Evolutionary conservation across 2,113 vertebrate genomes (phyloP).

Genomic region (Dicrurus megarhynchus): DNA sequence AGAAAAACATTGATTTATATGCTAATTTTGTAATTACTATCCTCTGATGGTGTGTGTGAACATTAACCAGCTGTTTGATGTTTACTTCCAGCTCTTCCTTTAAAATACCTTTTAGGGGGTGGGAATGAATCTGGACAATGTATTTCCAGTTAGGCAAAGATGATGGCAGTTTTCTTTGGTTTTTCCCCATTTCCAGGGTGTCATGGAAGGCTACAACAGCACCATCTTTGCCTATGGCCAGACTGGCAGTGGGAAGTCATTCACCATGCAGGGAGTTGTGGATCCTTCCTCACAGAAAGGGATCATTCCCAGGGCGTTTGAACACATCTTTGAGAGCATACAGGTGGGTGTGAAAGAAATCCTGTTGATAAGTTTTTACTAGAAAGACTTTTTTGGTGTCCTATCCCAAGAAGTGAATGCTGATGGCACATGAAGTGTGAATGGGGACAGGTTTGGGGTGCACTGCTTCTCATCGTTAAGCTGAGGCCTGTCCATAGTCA

Average conservation of each 20-base stretch:
- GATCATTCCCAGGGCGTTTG: slow-evolving; percentile 86
- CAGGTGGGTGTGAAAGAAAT: slow-evolving; percentile 77
- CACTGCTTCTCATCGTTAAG: background rate
- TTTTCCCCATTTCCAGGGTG: slow-evolving; percentile 71
- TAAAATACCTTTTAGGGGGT: background rate
- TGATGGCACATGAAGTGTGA: accelerated
- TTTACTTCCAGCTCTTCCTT: background rate
- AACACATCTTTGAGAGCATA: slow-evolving; percentile 87
- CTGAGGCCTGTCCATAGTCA: background rate
- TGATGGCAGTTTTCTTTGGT: background rate
- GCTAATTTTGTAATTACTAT: background rate
- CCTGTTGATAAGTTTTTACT: background rate
- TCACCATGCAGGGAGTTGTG: slow-evolving; percentile 86
- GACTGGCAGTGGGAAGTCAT: slow-evolving; percentile 91
- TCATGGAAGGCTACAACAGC: slow-evolving; percentile 89
- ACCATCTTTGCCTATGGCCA: slow-evolving; percentile 92
- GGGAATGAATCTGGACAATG: background rate
- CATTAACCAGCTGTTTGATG: background rate
- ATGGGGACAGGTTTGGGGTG: background rate
- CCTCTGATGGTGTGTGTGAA: accelerated
- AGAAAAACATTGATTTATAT: background rate
- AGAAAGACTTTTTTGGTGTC: background rate
- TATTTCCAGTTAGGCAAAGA: background rate
- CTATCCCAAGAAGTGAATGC: background rate
- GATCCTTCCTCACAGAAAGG: slow-evolving; percentile 79